Evolutionary conservation across 2,113 vertebrate genomes (phyloP), one percentile per base, ranked within the genome.

Genomic region (Anguilla japonica): DNA sequence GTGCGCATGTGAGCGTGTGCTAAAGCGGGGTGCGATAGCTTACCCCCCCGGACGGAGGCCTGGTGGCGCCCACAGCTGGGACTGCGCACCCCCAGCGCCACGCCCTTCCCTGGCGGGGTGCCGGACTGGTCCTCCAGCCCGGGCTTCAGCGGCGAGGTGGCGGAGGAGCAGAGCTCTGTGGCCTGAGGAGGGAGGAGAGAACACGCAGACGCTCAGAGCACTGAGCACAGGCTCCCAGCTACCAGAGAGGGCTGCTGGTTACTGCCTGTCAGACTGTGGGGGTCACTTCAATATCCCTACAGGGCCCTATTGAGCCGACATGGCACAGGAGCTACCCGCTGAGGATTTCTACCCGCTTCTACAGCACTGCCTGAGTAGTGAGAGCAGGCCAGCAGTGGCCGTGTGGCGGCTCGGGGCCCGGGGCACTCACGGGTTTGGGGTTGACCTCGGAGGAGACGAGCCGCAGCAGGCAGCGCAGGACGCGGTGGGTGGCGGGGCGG

Each of bases 401-500:
- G 60, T 26, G 60, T 3, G 60, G 60, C 60, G 50, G 50, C 1
- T 13, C 50, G 7, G 50, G 8, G 7, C 0, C 1, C 9, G 60
- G 60, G 0, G 34, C 82, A 95, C 98, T 97, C 95, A 99, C 96
- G 85, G 96, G 96, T 93, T 97, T 98, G 84, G 98, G 97, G 91
- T 98, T 99, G 91, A 97, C 97, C 92, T 99, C 98, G 0, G 97
- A 97, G 41, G 98, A 94, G 84, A 98, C 98, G 88, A 99, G 97
- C 88, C 96, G 96, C 56, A 99, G 90, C 83, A 99, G 97, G 92
- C 98, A 99, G 87, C 93, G 96, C 34, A 99, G 91, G 34, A 99
- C 97, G 6, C 92, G 95, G 90, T 98, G 97, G 50, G 96, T 96
- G 92, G 95, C 96, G 87, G 92, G 88, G 60, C 92, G 63, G 56